phyloP scores from a whole-genome alignment of 1,140 invertebrate species.

The Tribolium castaneum region DNA sequence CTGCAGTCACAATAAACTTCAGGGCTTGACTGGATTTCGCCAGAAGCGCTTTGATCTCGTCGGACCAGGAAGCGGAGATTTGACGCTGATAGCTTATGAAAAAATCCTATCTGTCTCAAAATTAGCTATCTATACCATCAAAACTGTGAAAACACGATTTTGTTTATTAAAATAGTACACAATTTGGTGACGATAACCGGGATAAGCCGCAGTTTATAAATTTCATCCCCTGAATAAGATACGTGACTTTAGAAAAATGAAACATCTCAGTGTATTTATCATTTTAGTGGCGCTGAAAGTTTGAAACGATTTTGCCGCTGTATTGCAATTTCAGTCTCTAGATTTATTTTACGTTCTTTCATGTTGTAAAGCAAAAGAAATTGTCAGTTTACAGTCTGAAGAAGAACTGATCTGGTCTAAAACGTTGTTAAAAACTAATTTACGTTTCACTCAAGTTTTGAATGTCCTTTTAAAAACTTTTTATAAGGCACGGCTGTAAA shows the following conservation, averaged over 20 bases:
- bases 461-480: conserved; percentile 9
- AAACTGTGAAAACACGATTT: too few relatives aligned
- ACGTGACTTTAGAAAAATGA: background rate
- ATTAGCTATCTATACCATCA: too few relatives aligned
- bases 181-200: background rate
- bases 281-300: conserved; percentile 4
- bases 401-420: conserved; percentile 23
- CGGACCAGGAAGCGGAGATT: background rate
- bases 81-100: background rate
- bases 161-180: too few relatives aligned
- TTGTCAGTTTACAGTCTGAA: conserved; percentile 21
- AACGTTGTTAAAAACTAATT: conserved; percentile 29
- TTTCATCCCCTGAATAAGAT: background rate
- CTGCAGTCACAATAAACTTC: conserved; percentile 25
- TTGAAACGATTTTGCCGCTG: conserved; percentile 2
- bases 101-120: too few relatives aligned
- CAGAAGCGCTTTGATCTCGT: conserved; percentile 12
- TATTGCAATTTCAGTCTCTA: background rate
- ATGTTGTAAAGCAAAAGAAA: conserved; percentile 16
- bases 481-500: conserved; percentile 14
- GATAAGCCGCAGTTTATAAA: background rate
- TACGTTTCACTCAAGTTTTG: conserved; percentile 6
- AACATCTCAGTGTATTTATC: conserved; percentile 6
- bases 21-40: conserved; percentile 19
- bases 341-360: conserved; percentile 11